Conservation (phyloP, 2,113 vertebrate genomes). For the Nannobrachium achirus region DNA sequence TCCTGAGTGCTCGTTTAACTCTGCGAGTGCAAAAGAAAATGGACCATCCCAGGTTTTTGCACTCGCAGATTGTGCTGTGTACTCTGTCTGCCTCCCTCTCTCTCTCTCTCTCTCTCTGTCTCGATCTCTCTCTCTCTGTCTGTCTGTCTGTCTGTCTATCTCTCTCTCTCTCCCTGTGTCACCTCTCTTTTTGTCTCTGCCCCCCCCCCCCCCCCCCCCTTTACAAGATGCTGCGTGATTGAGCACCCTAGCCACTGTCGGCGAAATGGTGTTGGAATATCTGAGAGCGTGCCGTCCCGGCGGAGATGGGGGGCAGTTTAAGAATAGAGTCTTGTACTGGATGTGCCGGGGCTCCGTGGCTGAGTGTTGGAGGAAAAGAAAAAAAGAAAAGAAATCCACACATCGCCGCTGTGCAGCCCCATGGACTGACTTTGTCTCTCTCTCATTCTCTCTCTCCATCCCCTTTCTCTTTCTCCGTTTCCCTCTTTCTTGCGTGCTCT, state of each 20-base stretch:
- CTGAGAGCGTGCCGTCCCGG: slow-evolving; percentile 24
- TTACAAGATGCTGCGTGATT: slow-evolving; percentile 37
- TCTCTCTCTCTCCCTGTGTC: slow-evolving; percentile 1
- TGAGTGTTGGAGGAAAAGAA: slow-evolving; percentile 16
- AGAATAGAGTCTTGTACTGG: slow-evolving; percentile 36
- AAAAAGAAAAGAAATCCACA: slow-evolving; percentile 21
- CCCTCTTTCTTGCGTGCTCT: neutral
- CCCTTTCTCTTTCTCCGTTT: slow-evolving; percentile 38
- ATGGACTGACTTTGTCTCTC: neutral
- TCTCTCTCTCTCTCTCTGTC: neutral
- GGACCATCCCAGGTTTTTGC: too few relatives aligned
- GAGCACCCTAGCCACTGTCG: slow-evolving; percentile 30
- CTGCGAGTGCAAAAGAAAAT: too few relatives aligned
- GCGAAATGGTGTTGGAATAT: slow-evolving; percentile 43
- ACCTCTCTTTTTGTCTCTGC: neutral
- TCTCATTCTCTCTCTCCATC: slow-evolving; percentile 12
- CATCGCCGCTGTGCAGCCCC: slow-evolving; percentile 29
- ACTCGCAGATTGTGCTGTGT: too few relatives aligned
- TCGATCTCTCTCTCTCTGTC: slow-evolving; percentile 15
- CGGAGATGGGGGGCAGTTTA: slow-evolving; percentile 41
- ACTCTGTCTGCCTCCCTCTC: too few relatives aligned
- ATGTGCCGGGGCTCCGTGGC: slow-evolving; percentile 46
- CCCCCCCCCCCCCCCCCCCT: neutral
- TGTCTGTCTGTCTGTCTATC: slow-evolving; percentile 2
- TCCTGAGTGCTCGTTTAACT: too few relatives aligned